Conservation (phyloP, 2,888 invertebrate species). For the Ormyrus nitidulus region DNA sequence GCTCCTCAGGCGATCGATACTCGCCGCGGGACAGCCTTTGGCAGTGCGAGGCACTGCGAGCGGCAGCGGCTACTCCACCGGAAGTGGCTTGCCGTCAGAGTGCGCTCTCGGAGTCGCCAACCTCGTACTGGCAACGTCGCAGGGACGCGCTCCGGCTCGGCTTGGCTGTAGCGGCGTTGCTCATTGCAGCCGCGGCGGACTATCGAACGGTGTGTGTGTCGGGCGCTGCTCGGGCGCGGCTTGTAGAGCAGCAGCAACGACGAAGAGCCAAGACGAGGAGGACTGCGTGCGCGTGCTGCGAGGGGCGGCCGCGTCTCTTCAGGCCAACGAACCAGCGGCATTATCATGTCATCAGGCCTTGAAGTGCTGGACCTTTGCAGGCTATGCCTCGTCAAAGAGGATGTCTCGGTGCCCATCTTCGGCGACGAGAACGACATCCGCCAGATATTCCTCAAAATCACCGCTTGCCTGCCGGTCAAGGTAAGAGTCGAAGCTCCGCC, state of each 20-base stretch:
- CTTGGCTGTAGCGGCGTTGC: not conserved
- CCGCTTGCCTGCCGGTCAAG: constrained; percentile 85
- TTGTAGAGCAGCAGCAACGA: constrained; percentile 18
- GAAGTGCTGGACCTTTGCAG: constrained; percentile 74
- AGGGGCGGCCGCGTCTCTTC: constrained; percentile 60
- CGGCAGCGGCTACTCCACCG: not conserved
- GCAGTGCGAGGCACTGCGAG: not conserved
- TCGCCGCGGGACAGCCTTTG: not conserved
- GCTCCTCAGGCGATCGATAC: not conserved
- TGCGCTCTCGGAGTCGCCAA: not conserved
- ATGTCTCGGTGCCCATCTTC: constrained; percentile 83
- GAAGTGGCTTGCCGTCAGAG: not conserved
- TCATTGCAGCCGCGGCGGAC: constrained; percentile 29
- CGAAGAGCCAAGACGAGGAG: constrained; percentile 53
- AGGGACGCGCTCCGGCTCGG: constrained; percentile 18
- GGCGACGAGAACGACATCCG: constrained; percentile 81
- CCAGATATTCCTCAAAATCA: constrained; percentile 82
- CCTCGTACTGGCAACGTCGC: not conserved
- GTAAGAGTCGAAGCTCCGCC: constrained; percentile 76
- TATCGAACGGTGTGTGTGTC: constrained; percentile 41
- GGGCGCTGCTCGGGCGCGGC: constrained; percentile 47
- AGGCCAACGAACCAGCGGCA: too few species aligned
- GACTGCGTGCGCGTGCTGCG: constrained; percentile 54
- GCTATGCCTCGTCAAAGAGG: constrained; percentile 76
- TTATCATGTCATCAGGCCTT: constrained; percentile 70